These are phyloP conservation scores for Drosophila suboccidentalis DNA, from an alignment of 2,888 invertebrate species.

Conservation along the genomic window DNA sequence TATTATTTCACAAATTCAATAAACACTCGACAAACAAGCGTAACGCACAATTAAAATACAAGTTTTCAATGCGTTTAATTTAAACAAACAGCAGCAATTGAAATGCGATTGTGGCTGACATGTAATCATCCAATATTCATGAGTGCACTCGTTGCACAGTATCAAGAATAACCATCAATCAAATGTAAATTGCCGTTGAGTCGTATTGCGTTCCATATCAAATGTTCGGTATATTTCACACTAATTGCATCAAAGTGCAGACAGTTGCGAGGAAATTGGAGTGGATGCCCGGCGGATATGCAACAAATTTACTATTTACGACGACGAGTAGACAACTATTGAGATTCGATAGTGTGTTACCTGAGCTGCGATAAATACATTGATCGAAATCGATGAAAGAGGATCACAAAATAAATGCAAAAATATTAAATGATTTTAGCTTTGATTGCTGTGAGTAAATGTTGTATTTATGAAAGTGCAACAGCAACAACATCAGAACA, in stretches of 20 bases:
- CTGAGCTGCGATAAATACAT: conserved; percentile 17
- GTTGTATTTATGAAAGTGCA: conserved; percentile 5
- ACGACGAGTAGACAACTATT: conserved; percentile 19
- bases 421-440: conserved; percentile 6
- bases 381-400: conserved; percentile 24
- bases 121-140: conserved; percentile 56
- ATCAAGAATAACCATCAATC: conserved; percentile 51
- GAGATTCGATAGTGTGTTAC: background rate
- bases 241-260: conserved; percentile 59
- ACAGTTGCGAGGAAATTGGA: conserved; percentile 34
- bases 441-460: conserved; percentile 19
- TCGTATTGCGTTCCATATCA: conserved; percentile 51
- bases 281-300: conserved; percentile 45
- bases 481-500: conserved; percentile 11
- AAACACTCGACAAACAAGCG: conserved; percentile 35
- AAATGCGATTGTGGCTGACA: conserved; percentile 53
- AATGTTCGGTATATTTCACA: conserved; percentile 41
- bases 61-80: conserved; percentile 20
- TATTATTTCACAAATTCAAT: conserved; percentile 31
- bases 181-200: conserved; percentile 57
- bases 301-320: conserved; percentile 51
- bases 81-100: conserved; percentile 24
- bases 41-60: conserved; percentile 33
- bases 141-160: conserved; percentile 34
- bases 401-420: background rate